A percentile compares a stretch with the other conserved stretches of the same genome.
Evolutionary conservation across 2,888 invertebrate genomes (phyloP).

Genomic region (Acleris literana): DNA sequence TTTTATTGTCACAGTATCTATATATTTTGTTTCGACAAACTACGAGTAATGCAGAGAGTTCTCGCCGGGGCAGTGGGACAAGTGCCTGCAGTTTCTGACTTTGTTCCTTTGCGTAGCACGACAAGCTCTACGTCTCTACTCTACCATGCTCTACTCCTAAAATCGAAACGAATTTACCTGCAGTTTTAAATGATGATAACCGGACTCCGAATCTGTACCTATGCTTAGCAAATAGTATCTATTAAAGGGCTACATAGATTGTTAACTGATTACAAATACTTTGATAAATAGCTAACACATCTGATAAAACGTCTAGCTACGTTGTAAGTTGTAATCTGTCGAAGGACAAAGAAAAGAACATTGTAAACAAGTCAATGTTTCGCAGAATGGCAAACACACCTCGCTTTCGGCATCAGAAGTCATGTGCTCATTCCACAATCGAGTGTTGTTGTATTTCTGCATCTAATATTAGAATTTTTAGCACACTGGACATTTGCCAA

Average conservation of each 20-base stretch:
- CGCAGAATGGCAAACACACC: slow-evolving; percentile 7
- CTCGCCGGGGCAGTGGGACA: too few relatives aligned
- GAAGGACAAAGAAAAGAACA: slow-evolving; percentile 29
- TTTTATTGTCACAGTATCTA: too few relatives aligned
- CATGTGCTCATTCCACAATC: slow-evolving; percentile 76
- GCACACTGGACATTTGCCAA: slow-evolving; percentile 75
- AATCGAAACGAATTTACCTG: too few relatives aligned
- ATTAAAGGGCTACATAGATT: not conserved
- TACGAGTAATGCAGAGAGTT: too few relatives aligned
- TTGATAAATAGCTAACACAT: slow-evolving; percentile 11
- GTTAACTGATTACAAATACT: slow-evolving; percentile 16
- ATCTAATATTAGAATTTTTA: slow-evolving; percentile 80
- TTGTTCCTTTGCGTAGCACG: too few relatives aligned
- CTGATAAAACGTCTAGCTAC: slow-evolving; percentile 18
- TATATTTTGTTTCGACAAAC: too few relatives aligned
- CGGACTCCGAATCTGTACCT: too few relatives aligned
- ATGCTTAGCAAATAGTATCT: not conserved
- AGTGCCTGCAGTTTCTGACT: too few relatives aligned
- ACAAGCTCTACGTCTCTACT: too few relatives aligned
- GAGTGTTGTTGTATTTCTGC: slow-evolving; percentile 69
- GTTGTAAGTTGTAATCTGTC: slow-evolving; percentile 16
- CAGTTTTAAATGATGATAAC: too few relatives aligned
- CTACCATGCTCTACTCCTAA: too few relatives aligned
- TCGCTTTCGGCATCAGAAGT: slow-evolving; percentile 58
- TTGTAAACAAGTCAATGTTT: slow-evolving; percentile 17